phyloP scores from a whole-genome alignment of 1,140 invertebrate species.

The Procambarus clarkii region DNA sequence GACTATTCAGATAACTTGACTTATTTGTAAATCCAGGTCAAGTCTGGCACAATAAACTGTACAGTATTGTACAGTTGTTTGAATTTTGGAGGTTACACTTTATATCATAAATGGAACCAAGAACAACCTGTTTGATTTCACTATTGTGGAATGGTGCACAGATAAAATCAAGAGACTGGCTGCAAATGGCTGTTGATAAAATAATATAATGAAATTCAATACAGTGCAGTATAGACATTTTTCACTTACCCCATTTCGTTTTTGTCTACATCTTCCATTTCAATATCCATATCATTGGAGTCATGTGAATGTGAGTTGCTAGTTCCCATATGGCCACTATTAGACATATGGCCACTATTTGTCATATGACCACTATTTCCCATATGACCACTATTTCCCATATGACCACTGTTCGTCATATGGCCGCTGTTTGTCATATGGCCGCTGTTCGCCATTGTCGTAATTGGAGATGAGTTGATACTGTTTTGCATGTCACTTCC shows the following conservation, averaged over 20 bases:
- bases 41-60: no score
- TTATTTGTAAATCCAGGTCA: no score
- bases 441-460: background rate
- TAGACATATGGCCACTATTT: background rate
- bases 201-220: background rate
- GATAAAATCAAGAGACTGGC: no score
- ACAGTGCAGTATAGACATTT: no score
- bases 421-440: background rate
- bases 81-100: no score
- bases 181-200: no score
- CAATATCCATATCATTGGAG: conserved; percentile 70
- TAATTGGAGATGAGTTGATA: conserved; percentile 14
- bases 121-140: no score
- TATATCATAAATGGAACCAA: no score
- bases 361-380: background rate
- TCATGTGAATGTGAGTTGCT: conserved; percentile 55
- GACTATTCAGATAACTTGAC: no score
- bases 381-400: background rate
- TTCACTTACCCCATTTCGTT: conserved; percentile 55
- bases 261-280: conserved; percentile 72
- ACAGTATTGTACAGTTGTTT: no score
- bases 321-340: background rate
- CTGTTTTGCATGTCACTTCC: conserved; percentile 34
- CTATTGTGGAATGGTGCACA: no score
- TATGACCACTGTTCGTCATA: background rate